Percentiles rank a stretch among this genome's conserved stretches.
Evolutionary conservation across 1,140 invertebrate species (phyloP).

Genomic region (Choristoneura fumiferana): DNA sequence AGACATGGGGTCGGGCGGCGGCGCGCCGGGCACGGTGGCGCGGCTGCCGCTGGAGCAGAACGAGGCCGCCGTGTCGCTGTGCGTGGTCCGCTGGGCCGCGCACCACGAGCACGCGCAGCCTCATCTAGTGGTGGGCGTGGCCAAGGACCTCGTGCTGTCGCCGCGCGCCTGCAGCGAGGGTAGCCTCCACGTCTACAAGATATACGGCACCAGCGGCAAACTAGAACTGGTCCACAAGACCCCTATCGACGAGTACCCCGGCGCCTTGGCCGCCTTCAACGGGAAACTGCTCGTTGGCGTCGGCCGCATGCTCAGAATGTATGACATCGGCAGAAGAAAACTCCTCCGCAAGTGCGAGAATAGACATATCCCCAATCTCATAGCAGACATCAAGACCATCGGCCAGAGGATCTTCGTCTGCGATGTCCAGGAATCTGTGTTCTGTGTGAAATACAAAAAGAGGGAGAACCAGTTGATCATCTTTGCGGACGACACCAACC

Average conservation of each 20-base stretch:
- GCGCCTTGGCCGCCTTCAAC: constrained; percentile 94
- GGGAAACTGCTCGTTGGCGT: constrained; percentile 95
- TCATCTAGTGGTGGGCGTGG: constrained; percentile 80
- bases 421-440: constrained; percentile 98
- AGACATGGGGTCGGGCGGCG: constrained; percentile 84
- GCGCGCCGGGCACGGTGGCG: constrained; percentile 83
- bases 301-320: constrained; percentile 94
- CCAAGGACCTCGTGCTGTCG: constrained; percentile 94
- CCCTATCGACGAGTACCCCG: constrained; percentile 94
- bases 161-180: constrained; percentile 89
- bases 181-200: constrained; percentile 92
- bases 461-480: constrained; percentile 98
- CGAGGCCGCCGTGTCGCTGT: constrained; percentile 93
- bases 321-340: constrained; percentile 97
- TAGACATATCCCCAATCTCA: constrained; percentile 97
- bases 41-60: constrained; percentile 95
- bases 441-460: constrained; percentile 96
- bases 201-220: constrained; percentile 63
- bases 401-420: constrained; percentile 96
- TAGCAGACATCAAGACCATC: constrained; percentile 95
- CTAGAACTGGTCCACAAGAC: constrained; percentile 97
- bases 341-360: constrained; percentile 99
- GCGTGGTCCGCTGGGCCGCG: constrained; percentile 81
- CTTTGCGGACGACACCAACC: constrained; percentile 98
- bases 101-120: constrained; percentile 50